Percentiles rank a stretch among this genome's conserved stretches.
Conservation (phyloP, 2,888 invertebrate species). For the Rhamphomyia laevipes region DNA sequence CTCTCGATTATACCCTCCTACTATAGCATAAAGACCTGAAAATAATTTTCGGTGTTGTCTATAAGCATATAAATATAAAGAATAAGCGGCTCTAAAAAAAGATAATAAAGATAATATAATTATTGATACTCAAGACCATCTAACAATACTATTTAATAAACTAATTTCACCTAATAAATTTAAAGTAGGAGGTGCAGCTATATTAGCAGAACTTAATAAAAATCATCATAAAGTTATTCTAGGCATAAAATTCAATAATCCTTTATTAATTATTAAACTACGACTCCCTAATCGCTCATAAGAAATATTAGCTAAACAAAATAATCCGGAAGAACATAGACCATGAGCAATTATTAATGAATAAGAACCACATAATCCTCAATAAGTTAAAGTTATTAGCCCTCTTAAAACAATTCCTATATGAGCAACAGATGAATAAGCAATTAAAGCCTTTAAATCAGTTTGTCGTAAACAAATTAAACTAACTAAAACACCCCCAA, state of each 20-base stretch:
- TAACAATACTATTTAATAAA: constrained; percentile 47
- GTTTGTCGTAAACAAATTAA: constrained; percentile 54
- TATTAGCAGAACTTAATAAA: constrained; percentile 50
- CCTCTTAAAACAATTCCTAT: constrained; percentile 51
- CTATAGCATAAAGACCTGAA: constrained; percentile 42
- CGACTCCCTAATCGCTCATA: constrained; percentile 51
- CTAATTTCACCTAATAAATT: constrained; percentile 57
- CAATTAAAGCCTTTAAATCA: constrained; percentile 61
- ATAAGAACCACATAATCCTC: constrained; percentile 42
- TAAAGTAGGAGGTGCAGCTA: constrained; percentile 53
- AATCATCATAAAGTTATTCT: constrained; percentile 51
- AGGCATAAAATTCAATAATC: constrained; percentile 47
- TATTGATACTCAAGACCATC: constrained; percentile 41
- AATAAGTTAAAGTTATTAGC: constrained; percentile 44
- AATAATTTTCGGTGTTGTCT: constrained; percentile 49
- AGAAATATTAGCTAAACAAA: constrained; percentile 52
- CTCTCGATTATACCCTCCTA: constrained; percentile 41
- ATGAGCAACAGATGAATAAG: constrained; percentile 56
- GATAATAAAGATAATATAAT: constrained; percentile 44
- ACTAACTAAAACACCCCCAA: constrained; percentile 48
- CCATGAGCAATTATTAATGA: constrained; percentile 54
- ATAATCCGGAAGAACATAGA: constrained; percentile 51
- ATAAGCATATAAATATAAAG: constrained; percentile 50
- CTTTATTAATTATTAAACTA: constrained; percentile 50
- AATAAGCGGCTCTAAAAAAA: constrained; percentile 55